These are phyloP conservation scores for Oophaga sylvatica DNA, from an alignment of 2,797 vertebrate species.

Conservation along the genomic window DNA sequence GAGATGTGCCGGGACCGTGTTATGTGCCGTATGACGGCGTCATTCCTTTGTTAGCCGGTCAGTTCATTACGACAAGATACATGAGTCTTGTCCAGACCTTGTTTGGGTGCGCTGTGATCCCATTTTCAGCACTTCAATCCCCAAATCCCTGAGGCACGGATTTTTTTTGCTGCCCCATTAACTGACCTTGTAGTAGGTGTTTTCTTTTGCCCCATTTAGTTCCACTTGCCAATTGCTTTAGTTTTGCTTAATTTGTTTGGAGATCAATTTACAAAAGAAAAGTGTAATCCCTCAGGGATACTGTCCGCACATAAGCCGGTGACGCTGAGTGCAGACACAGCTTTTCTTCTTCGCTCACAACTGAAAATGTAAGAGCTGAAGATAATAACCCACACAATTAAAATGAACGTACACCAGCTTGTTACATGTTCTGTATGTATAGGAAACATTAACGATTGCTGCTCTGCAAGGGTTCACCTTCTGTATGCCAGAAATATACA, in stretches of 20 bases:
- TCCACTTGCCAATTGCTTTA: slow-evolving; percentile 65
- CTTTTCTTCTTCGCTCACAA: slow-evolving; percentile 43
- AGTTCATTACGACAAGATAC: slow-evolving; percentile 39
- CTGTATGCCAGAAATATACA: neutral
- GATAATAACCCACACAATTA: neutral
- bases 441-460: neutral
- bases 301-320: slow-evolving; percentile 62
- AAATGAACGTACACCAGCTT: neutral
- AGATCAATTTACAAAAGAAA: slow-evolving; percentile 74
- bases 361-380: slow-evolving; percentile 9
- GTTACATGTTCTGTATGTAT: no score
- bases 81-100: slow-evolving; percentile 55
- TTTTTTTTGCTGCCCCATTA: slow-evolving; percentile 65
- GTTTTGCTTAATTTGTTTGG: slow-evolving; percentile 72
- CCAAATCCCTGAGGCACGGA: slow-evolving; percentile 48
- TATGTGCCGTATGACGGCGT: neutral
- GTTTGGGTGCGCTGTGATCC: slow-evolving; percentile 60
- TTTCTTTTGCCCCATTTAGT: slow-evolving; percentile 67
- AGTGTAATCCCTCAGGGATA: slow-evolving; percentile 62
- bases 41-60: slow-evolving; percentile 4
- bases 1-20: neutral
- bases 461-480: neutral
- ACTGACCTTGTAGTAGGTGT: slow-evolving; percentile 61
- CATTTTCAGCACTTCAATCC: slow-evolving; percentile 66
- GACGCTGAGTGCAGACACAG: slow-evolving; percentile 34